Evolutionary conservation across 2,797 vertebrate genomes (phyloP).

Genomic region (Malurus splendens): DNA sequence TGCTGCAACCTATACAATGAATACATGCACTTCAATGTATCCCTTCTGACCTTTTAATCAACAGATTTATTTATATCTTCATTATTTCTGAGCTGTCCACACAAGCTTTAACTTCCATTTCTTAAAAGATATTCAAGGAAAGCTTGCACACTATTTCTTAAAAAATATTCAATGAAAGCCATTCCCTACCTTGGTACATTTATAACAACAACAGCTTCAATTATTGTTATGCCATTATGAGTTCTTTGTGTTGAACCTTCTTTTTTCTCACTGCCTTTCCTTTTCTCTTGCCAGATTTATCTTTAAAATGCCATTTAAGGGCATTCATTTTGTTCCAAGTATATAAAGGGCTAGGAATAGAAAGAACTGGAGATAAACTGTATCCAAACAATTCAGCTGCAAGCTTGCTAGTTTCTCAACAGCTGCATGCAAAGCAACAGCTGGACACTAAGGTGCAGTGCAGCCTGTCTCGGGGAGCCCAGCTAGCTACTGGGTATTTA

Average conservation of each 20-base stretch:
- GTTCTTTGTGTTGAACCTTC: neutral
- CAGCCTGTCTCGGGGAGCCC: neutral
- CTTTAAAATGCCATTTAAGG: neutral
- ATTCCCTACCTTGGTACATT: neutral
- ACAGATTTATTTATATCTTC: neutral
- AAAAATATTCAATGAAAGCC: neutral
- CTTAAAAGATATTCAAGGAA: neutral
- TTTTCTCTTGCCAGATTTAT: neutral
- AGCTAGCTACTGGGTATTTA: neutral
- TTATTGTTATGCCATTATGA: neutral
- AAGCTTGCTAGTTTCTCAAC: neutral
- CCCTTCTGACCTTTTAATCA: neutral
- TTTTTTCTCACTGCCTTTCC: neutral
- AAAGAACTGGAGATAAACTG: neutral
- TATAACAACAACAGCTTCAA: neutral
- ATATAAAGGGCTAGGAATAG: neutral
- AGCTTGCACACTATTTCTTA: neutral
- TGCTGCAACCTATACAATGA: neutral
- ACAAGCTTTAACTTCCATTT: neutral
- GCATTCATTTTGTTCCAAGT: neutral
- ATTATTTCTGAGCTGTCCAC: neutral
- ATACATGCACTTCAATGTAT: neutral
- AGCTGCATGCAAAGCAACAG: neutral
- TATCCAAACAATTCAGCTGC: neutral
- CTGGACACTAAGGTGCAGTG: neutral